Evolutionary conservation across 2,797 vertebrate species (phyloP), one percentile per base, ranked within the genome.

Genomic region (Mus caroli): DNA sequence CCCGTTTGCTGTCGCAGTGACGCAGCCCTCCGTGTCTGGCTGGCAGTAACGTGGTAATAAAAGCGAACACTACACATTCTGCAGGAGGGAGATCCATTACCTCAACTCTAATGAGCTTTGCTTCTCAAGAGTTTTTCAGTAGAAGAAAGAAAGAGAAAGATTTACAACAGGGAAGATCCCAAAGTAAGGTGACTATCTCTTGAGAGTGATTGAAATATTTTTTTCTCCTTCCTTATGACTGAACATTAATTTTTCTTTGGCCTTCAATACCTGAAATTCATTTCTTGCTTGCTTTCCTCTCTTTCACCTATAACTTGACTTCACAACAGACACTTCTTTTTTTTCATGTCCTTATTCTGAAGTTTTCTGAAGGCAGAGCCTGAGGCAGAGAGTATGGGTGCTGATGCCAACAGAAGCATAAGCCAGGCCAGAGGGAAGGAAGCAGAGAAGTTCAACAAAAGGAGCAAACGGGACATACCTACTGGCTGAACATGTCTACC

Each of bases 71-170:
- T 83, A 88, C 94, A 96, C 91, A 20, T 96, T 93, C 82, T 56
- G 94, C 93, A 93, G 86, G 85, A 84, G 96, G 86, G 85, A 84
- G 96, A 95, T 88, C 92, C 79, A 92, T 98, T 96, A 89, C 97
- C 94, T 97, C 90, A 90, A 91, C 93, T 97, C 95, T 96, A 95
- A 97, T 97, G 97, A 97, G 93, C 92, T 96, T 90, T 95, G 96
- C 73, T 97, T 97, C 97, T 87, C 82, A 87, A 94, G 94, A 97
- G 82, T 76, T 97, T 96, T 95, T 95, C 69, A 67, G 92, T 90
- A 24, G 37, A 56, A 52, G 56, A 4, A n/a, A 12, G 11, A 28
- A 87, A 78, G 62, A 31, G 58, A 95, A 84, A 93, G 95, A 97
- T 94, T 97, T 96, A 97, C 4, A 91, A 15, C 19, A 13, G 78